Base-by-base conservation (phyloP, 2,113 vertebrate species). In the Eulemur rufifrons region DNA sequence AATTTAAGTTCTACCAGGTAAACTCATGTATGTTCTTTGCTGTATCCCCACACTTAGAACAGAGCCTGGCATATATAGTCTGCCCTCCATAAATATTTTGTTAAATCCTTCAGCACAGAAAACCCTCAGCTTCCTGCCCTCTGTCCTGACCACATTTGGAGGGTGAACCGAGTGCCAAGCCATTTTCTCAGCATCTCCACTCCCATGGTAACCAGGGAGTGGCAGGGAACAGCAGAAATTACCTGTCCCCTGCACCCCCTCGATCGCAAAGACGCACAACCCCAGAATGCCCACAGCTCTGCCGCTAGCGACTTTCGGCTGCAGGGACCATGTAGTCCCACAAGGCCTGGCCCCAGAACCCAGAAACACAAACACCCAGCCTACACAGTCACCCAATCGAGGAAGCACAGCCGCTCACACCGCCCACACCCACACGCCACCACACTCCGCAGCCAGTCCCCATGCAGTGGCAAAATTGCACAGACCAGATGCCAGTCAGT, bases 301-400 rank as follows among this genome's bases (percentile, higher is more conserved):
- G 56, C 83, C 80, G 23, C 83, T 4, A 54, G 89, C 37, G 47
- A 69, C 76, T 80, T 47, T 47, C 52, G 23, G 68, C 74, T 47
- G 56, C 27, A 69, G 86, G 50, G 74, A n/a, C 68, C 64, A 17
- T 42, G 54, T 29, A 52, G 90, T 34, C 81, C 90, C 74, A 68
- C 56, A 18, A 86, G 71, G 85, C 96, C 61, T 59, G 86, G 97
- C 83, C 97, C 92, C 84, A 95, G 92, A 71, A 63, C 76, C 94
- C 96, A 95, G 80, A 86, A 91, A 90, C 90, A 85, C 90, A 96
- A 87, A 95, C 95, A 96, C 52, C 91, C 90, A 25, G 88, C 97
- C 95, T 93, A 95, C 94, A 32, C 94, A 87, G 92, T 37, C 96
- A 93, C 80, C 95, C 87, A 54, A 71, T 4, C 68, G 84, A 95